Percentiles rank a stretch among this genome's conserved stretches.
These are phyloP conservation scores for Leptinotarsa undecemlineata DNA, from an alignment of 1,140 invertebrate genomes.

Conservation along the genomic window DNA sequence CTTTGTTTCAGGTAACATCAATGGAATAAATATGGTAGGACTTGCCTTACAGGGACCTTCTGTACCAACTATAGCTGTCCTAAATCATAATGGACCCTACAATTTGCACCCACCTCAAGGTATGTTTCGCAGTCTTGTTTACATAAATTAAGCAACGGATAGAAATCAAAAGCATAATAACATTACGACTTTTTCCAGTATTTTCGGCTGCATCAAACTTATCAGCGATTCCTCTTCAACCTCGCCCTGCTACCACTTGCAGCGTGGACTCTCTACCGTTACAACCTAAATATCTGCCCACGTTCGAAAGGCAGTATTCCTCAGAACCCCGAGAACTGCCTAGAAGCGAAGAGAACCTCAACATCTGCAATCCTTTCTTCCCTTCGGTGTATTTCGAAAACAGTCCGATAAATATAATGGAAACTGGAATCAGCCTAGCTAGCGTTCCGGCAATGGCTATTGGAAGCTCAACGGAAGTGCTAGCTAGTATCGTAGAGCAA, in stretches of 20 bases:
- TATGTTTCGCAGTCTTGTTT: background rate
- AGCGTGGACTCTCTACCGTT: conserved; percentile 66
- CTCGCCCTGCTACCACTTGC: conserved; percentile 68
- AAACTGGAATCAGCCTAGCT: conserved; percentile 39
- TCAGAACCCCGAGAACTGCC: conserved; percentile 48
- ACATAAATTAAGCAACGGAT: too few species aligned
- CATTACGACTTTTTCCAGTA: background rate
- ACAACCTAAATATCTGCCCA: conserved; percentile 64
- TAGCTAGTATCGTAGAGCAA: conserved; percentile 50
- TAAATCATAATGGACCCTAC: conserved; percentile 52
- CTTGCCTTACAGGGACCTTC: conserved; percentile 66
- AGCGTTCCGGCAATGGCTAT: conserved; percentile 49
- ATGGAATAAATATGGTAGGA: conserved; percentile 72
- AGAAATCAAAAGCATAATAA: too few species aligned
- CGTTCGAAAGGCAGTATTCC: conserved; percentile 47
- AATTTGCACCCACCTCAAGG: conserved; percentile 19
- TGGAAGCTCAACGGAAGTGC: conserved; percentile 48
- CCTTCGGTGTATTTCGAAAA: conserved; percentile 29
- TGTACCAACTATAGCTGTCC: conserved; percentile 54
- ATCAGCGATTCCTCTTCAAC: conserved; percentile 45
- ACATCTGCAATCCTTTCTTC: conserved; percentile 10
- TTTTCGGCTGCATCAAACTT: background rate
- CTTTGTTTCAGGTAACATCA: conserved; percentile 61
- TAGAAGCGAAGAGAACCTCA: conserved; percentile 21
- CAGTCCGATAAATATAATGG: conserved; percentile 33